Evolutionary conservation across 1,140 invertebrate species (phyloP).

Genomic region (Lordiphosa clarofinis): DNA sequence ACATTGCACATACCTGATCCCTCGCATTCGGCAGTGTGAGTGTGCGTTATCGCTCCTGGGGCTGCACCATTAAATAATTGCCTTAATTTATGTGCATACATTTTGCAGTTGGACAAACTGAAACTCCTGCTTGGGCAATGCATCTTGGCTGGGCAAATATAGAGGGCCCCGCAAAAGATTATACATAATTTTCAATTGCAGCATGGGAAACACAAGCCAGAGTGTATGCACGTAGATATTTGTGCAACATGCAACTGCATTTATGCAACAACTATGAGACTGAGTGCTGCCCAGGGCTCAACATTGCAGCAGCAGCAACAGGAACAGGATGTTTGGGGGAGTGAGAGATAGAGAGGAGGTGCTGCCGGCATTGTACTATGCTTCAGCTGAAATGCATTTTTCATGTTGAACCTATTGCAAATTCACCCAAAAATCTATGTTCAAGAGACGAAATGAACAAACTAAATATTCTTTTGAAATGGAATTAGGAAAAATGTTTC

Average conservation of each 20-base stretch:
- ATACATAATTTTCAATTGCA: constrained; percentile 70
- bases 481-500: no score
- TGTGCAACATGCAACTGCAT: constrained; percentile 65
- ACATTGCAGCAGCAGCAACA: constrained; percentile 23
- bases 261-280: constrained; percentile 57
- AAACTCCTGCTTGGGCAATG: constrained; percentile 44
- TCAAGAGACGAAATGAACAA: constrained; percentile 18
- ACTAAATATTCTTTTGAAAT: background rate
- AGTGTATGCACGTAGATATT: constrained; percentile 22
- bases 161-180: constrained; percentile 59
- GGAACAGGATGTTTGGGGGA: background rate
- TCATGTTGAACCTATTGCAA: constrained; percentile 34
- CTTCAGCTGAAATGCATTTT: constrained; percentile 55
- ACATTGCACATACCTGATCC: background rate
- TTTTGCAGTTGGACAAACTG: constrained; percentile 48
- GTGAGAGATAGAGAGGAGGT: constrained; percentile 2
- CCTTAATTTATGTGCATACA: constrained; percentile 71
- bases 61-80: constrained; percentile 69
- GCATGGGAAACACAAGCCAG: constrained; percentile 36
- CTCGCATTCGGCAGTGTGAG: constrained; percentile 11
- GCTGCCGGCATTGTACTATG: constrained; percentile 34
- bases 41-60: constrained; percentile 51
- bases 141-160: constrained; percentile 62
- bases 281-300: constrained; percentile 42
- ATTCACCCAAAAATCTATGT: constrained; percentile 1